phyloP scores from a whole-genome alignment of 2,888 invertebrate species.

The Dicyrtoma fusca region DNA sequence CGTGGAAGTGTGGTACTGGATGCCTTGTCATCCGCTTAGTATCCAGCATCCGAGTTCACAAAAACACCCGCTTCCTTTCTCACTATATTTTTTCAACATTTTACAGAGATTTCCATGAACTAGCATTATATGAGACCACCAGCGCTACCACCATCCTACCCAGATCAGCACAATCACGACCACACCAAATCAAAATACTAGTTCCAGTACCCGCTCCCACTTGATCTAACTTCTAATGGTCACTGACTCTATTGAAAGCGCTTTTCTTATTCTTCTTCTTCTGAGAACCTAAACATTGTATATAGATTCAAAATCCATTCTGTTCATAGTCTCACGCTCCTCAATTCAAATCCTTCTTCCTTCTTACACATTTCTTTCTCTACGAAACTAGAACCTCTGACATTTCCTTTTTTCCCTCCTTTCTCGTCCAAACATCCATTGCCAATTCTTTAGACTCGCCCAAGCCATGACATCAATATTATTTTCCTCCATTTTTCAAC shows the following conservation, averaged over 20 bases:
- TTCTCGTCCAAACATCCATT: slow-evolving; percentile 22
- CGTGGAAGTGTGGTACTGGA: too few species aligned
- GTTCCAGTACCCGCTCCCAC: background rate
- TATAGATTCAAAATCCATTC: slow-evolving; percentile 1
- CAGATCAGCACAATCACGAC: too few species aligned
- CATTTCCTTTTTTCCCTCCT: background rate
- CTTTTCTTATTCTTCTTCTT: slow-evolving; percentile 5
- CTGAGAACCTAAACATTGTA: background rate
- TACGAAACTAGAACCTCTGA: background rate
- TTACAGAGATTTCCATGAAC: background rate
- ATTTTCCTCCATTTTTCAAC: background rate
- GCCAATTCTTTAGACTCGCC: slow-evolving; percentile 20
- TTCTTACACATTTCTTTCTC: background rate
- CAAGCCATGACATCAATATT: slow-evolving; percentile 17
- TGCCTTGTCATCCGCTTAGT: too few species aligned
- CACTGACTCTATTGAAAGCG: slow-evolving; percentile 26
- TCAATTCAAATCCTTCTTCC: background rate
- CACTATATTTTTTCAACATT: background rate
- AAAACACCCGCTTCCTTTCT: background rate
- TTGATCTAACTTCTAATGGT: slow-evolving; percentile 28
- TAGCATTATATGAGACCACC: background rate
- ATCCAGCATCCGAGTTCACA: too few species aligned
- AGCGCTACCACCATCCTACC: background rate
- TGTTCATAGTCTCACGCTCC: background rate
- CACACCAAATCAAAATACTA: too few species aligned